Base-by-base conservation (phyloP, 2,888 invertebrate genomes). In the Cerastis leucographa region DNA sequence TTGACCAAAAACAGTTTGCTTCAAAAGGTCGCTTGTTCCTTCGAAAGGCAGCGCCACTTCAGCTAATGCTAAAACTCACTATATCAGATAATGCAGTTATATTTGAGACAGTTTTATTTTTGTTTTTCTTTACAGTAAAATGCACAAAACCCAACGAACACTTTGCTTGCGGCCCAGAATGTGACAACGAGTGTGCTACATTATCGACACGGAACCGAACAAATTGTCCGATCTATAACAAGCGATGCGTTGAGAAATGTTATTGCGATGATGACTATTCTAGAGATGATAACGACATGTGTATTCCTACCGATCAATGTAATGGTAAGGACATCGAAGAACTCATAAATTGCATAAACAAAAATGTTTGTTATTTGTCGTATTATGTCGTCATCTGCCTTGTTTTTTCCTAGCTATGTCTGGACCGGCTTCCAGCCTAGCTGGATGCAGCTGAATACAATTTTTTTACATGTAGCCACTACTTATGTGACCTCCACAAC, bases 141-240 rank as follows among this genome's bases (percentile, higher is more conserved):
- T 91, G 94, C 76, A 78, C 83, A 9, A 89, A 89, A 4, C 79
- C 81, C 0, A 77, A 93, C 54, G 93, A 93, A 76, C 90, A 89
- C 76, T 94, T 88, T 69, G 85, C 90, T 0, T 94, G 94, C 69
- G 92, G 92, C 1, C 85, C 89, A 0, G 90, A 88, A 0, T 95
- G 94, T 56, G 95, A 94, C 81, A 94, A 93, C 42, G 92, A 88
- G 0, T 94, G 94, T 73, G 80, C 84, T 0, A 91, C 89, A 35
- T 83, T 94, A 14, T 80, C 84, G 2, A 75, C 74, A n/a, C 87
- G 88, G 25, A 91, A 88, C 59, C 86, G 89, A 78, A 87, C 90
- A 7, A 83, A 89, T 72, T 93, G 92, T 69, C 90, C 91, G 1
- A 90, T 92, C 35, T 49, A 80, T 1, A 92, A 90, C 71, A 88